Evolutionary conservation across 2,113 vertebrate species (phyloP).

Genomic region (Echinops telfairi): DNA sequence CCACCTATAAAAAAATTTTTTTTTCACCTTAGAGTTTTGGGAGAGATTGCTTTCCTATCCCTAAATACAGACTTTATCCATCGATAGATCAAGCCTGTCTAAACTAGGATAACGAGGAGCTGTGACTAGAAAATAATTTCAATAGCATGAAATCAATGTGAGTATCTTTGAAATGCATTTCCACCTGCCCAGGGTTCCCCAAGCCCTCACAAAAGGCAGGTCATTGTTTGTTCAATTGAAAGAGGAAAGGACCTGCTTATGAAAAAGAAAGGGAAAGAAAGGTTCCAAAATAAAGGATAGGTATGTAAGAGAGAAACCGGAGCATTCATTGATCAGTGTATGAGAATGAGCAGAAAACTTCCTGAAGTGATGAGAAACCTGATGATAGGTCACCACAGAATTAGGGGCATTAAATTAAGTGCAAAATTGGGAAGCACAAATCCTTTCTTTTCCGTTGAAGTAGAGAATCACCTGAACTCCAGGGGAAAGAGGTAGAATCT

Average conservation of each 20-base stretch:
- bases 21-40: constrained; percentile 21
- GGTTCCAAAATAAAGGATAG: constrained; percentile 34
- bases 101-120: neutral
- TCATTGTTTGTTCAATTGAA: constrained; percentile 58
- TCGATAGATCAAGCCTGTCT: constrained; percentile 20
- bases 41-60: neutral
- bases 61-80: constrained; percentile 34
- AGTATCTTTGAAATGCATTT: constrained; percentile 63
- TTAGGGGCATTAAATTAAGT: constrained; percentile 67
- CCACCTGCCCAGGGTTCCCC: constrained; percentile 15
- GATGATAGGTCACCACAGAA: constrained; percentile 25
- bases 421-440: constrained; percentile 69
- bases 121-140: neutral
- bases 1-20: neutral
- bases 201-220: constrained; percentile 31
- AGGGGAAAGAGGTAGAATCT: neutral
- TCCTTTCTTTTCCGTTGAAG: constrained; percentile 74
- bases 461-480: constrained; percentile 59
- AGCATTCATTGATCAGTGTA: constrained; percentile 59
- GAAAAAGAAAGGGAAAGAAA: fast-evolving
- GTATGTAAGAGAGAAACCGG: constrained; percentile 33
- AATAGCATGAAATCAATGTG: constrained; percentile 48
- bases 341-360: constrained; percentile 52
- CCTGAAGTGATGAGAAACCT: constrained; percentile 58
- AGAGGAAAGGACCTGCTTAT: constrained; percentile 26